A percentile compares a stretch with the other conserved stretches of the same genome.
These are phyloP conservation scores for Catocala nupta DNA, from an alignment of 2,888 invertebrate species.

Conservation along the genomic window DNA sequence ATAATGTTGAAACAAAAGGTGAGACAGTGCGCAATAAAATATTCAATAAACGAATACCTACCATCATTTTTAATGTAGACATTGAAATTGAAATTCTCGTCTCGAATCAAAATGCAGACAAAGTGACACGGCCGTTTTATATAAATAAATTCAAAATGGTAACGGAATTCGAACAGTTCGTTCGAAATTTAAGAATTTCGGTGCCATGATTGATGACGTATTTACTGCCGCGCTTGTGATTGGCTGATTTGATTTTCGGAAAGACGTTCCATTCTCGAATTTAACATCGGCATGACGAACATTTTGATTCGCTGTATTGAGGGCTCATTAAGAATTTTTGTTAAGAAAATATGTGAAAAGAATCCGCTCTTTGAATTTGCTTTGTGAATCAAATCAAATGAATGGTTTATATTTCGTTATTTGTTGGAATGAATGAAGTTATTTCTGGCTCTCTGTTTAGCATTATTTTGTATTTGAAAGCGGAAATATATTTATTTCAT, in stretches of 20 bases:
- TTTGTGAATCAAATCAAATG: constrained; percentile 39
- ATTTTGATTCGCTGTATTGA: constrained; percentile 61
- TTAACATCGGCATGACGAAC: constrained; percentile 59
- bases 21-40: constrained; percentile 10
- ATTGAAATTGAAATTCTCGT: constrained; percentile 16
- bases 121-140: constrained; percentile 33
- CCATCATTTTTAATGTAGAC: constrained; percentile 13
- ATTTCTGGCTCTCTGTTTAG: constrained; percentile 13
- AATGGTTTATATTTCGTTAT: constrained; percentile 37
- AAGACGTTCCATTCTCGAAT: constrained; percentile 63
- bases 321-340: constrained; percentile 49
- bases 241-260: constrained; percentile 74
- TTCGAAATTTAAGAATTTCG: constrained; percentile 46
- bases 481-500: too few species aligned
- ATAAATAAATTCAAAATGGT: constrained; percentile 32
- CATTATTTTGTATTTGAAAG: constrained; percentile 1
- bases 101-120: constrained; percentile 39
- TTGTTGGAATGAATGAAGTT: constrained; percentile 20
- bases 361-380: constrained; percentile 47
- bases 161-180: constrained; percentile 32
- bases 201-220: constrained; percentile 72
- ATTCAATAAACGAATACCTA: constrained; percentile 15
- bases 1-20: too few species aligned
- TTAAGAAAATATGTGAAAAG: constrained; percentile 49
- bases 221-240: constrained; percentile 65